Evolutionary conservation across 2,888 invertebrate genomes (phyloP), one percentile per base, ranked within the genome.

Genomic region (Actias luna): DNA sequence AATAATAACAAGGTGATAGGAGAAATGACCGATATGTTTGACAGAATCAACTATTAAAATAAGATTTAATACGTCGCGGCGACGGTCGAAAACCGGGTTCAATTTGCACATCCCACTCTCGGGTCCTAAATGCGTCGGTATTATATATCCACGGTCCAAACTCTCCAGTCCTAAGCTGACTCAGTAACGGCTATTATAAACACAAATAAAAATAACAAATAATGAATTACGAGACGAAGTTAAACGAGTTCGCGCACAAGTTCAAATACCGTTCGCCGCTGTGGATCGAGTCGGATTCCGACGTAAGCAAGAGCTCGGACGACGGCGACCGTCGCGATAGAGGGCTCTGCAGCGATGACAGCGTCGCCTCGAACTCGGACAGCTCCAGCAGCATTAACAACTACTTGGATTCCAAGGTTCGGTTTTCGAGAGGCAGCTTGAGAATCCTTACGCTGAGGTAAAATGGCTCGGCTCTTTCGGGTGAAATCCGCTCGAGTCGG

Each of bases 281-380:
- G 35, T 93, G 93, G 93, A 90, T 93, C 31, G 92, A 93, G 63
- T 92, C 93, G 0, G 93, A 93, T 62, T 88, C 93, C 0, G 91
- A 89, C 31, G 68, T 83, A 35, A 88, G 87, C 65, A 79, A 79
- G 65, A 74, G 72, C 16, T 74, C 73, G 3, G 83, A 73, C 64
- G 82, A 79, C n/a, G 75, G 67, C 61, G 70, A 64, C 58, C 71
- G 70, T 60, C 67, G 74, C 57, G 70, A 74, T 1, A 68, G 69
- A 16, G 79, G 81, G 0, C 70, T 80, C 1, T 72, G 78, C 66
- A 89, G 89, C 63, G 88, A 85, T 16, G 89, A 86, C 60, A 91
- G 91, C 67, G 75, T 89, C 35, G 83, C 71, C 3, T 82, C 82
- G 42, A 79, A 80, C 64, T 79, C 79, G 60, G 83, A 82, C 60